Evolutionary conservation across 1,140 invertebrate genomes (phyloP), one percentile per base, ranked within the genome.

Genomic region (Trypoxylus dichotomus): DNA sequence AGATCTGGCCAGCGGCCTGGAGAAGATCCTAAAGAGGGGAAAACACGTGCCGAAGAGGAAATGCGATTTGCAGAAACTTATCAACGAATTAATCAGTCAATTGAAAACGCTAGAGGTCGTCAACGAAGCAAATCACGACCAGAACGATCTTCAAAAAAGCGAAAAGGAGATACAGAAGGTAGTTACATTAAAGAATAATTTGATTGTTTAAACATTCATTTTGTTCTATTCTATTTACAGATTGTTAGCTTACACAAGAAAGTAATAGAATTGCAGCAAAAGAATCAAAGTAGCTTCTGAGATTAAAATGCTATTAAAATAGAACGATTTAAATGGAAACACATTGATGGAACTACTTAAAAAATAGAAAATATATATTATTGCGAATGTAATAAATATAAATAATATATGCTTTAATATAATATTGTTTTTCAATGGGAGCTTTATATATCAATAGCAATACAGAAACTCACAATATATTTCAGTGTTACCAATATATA

Each of bases 81-180:
- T 74, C 72, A 74, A 74, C 41, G 72, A 74, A 21, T 15, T 74
- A 21, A 15, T 74, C 29, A 42, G 72, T 37, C 72, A 74, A 42
- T 42, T 74, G 32, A 74, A 74, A 41, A 32, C 25, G 41, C 72
- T 74, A 15, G 72, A 68, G 24, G 60, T 15, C 15, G 15, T 15
- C 11, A 54, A 54, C 60, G 60, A 68, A 68, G 11, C 60, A 10
- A 29, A 68, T 68, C 60, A 68, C 5, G 21, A 6, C 1, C 60
- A 27, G 60, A 68, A 27, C 8, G 60, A 68, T 24, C 11, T 68
- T 0, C 21, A 68, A 68, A 68, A 68, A 68, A 68, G 24, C 60
- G 60, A 68, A 68, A 68, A 68, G 21, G 60, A 68, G 21, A 68
- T 68, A 13, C 60, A 68, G 21, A 68, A 19, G 60, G 60, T 68